A percentile compares a stretch with the other conserved stretches of the same genome.
These are phyloP conservation scores for Scolopax rusticola DNA, from an alignment of 2,797 vertebrate species.

Conservation along the genomic window DNA sequence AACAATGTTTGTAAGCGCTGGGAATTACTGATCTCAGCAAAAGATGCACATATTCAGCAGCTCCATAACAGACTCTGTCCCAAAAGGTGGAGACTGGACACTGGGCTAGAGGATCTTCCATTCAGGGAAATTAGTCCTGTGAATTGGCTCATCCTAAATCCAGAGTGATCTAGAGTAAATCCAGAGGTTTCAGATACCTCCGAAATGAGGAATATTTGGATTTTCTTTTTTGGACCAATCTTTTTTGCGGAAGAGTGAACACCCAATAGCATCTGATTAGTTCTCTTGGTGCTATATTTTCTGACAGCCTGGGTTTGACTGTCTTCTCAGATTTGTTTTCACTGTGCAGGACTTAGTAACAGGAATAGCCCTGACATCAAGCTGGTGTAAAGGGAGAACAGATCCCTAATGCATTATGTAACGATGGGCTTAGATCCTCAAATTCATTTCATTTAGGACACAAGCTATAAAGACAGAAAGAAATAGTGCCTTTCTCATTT, in stretches of 20 bases:
- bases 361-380: neutral
- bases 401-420: neutral
- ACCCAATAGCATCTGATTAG: constrained; percentile 13
- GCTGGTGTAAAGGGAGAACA: neutral
- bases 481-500: neutral
- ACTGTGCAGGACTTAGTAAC: neutral
- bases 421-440: neutral
- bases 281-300: constrained; percentile 26
- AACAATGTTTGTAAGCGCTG: no score
- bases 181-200: neutral
- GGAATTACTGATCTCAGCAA: neutral
- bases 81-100: neutral
- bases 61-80: neutral
- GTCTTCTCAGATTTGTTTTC: constrained; percentile 49
- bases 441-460: neutral
- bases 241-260: neutral
- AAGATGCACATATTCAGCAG: neutral
- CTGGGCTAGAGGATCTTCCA: neutral
- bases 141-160: neutral
- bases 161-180: neutral
- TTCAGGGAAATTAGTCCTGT: neutral
- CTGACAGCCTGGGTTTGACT: constrained; percentile 41
- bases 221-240: neutral
- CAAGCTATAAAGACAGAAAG: neutral
- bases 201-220: neutral